phyloP scores from a whole-genome alignment of 2,888 invertebrate species.

The Kryphioiulus occultus region DNA sequence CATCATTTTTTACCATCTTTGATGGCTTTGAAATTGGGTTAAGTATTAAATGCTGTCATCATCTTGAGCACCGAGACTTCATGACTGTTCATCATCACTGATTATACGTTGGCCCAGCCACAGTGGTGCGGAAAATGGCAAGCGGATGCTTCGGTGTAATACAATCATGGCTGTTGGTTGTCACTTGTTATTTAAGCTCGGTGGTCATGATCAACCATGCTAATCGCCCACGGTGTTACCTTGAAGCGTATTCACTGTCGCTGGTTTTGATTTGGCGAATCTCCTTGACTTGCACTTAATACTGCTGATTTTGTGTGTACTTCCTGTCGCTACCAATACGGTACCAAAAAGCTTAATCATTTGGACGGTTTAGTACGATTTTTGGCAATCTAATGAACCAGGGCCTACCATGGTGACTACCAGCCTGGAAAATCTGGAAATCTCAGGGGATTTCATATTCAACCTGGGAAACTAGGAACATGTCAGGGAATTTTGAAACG shows the following conservation, averaged over 20 bases:
- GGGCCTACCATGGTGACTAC: no score
- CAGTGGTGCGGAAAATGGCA: background rate
- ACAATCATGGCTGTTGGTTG: background rate
- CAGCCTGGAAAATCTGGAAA: no score
- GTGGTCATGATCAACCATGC: background rate
- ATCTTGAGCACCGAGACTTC: background rate
- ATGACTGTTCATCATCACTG: no score
- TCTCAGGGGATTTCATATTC: no score
- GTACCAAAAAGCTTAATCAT: background rate
- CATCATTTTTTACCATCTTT: background rate
- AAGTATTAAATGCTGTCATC: background rate
- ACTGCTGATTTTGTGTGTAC: background rate
- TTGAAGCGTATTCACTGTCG: background rate
- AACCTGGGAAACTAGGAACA: no score
- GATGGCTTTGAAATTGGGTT: constrained; percentile 11
- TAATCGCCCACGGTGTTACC: background rate
- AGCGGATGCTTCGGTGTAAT: constrained; percentile 19
- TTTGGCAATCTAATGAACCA: no score
- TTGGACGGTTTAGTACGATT: background rate
- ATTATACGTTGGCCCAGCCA: background rate
- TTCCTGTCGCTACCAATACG: background rate
- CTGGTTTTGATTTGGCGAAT: background rate
- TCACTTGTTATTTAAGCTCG: background rate
- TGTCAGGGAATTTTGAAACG: no score
- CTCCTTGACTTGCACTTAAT: background rate